Evolutionary conservation across 2,113 vertebrate genomes (phyloP).

Genomic region (Ammodytes marinus): DNA sequence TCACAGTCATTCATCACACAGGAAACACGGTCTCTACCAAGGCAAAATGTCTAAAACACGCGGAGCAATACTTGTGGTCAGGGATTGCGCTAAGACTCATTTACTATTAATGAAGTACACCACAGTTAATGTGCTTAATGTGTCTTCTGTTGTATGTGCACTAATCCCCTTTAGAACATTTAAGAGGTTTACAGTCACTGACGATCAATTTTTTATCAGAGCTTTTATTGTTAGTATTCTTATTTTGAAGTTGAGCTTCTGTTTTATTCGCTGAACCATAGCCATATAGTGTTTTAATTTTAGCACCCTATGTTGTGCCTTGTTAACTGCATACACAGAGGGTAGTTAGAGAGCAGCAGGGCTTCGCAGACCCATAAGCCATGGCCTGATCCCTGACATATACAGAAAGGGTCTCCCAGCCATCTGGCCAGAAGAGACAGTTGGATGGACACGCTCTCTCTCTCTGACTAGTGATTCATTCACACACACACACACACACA

Average conservation of each 20-base stretch:
- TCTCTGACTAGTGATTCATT: slow-evolving; percentile 34
- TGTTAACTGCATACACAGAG: slow-evolving; percentile 28
- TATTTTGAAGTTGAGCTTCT: slow-evolving; percentile 12
- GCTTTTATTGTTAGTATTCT: slow-evolving; percentile 22
- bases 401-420: slow-evolving; percentile 61
- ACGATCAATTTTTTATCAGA: slow-evolving; percentile 31
- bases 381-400: slow-evolving; percentile 62
- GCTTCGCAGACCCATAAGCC: slow-evolving; percentile 63
- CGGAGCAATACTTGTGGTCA: slow-evolving; percentile 1
- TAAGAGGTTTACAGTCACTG: slow-evolving; percentile 41
- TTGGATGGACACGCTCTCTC: slow-evolving; percentile 27
- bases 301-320: not conserved
- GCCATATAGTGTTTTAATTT: slow-evolving; percentile 15
- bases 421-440: slow-evolving; percentile 72
- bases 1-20: not conserved
- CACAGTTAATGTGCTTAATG: slow-evolving; percentile 8
- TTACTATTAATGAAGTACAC: slow-evolving; percentile 23
- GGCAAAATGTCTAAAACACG: not conserved
- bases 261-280: not conserved
- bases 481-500: slow-evolving; percentile 4
- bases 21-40: not conserved
- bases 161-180: slow-evolving; percentile 18
- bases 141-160: not conserved
- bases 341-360: slow-evolving; percentile 48
- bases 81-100: slow-evolving; percentile 5